Evolutionary conservation across 2,797 vertebrate genomes (phyloP).

Genomic region (Mus spretus): DNA sequence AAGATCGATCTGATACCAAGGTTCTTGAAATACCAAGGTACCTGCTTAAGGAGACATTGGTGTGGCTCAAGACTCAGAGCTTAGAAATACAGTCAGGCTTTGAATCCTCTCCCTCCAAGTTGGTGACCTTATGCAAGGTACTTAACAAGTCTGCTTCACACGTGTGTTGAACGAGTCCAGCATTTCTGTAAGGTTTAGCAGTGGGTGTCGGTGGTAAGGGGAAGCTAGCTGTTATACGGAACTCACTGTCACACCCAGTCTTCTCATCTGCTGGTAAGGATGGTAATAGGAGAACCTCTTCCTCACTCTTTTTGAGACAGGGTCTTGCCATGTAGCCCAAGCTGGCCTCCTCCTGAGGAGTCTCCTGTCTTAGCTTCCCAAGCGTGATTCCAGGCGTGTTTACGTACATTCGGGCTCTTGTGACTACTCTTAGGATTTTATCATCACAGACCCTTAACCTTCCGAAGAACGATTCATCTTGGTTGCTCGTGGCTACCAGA

Average conservation of each 20-base stretch:
- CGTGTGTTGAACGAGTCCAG: background rate
- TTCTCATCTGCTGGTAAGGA: background rate
- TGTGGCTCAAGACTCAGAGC: background rate
- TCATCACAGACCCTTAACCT: background rate
- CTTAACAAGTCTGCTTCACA: background rate
- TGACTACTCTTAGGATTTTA: slow-evolving; percentile 54
- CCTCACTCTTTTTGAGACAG: background rate
- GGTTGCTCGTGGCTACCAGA: background rate
- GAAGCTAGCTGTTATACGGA: background rate
- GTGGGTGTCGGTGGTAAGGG: background rate
- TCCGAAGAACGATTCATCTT: background rate
- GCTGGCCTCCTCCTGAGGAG: background rate
- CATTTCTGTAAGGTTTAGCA: background rate
- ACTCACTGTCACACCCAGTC: too few relatives aligned
- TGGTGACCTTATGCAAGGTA: slow-evolving; percentile 6
- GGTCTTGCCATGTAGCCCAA: background rate
- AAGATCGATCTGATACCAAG: background rate
- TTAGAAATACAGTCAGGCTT: background rate
- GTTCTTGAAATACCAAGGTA: background rate
- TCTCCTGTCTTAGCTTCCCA: background rate
- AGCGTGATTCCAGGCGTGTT: too few relatives aligned
- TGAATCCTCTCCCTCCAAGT: background rate
- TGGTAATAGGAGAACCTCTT: slow-evolving; percentile 40
- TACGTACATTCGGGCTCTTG: background rate
- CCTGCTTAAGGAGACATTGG: background rate